Base-by-base conservation (phyloP, 2,113 vertebrate genomes). In the Ranitomeya variabilis region DNA sequence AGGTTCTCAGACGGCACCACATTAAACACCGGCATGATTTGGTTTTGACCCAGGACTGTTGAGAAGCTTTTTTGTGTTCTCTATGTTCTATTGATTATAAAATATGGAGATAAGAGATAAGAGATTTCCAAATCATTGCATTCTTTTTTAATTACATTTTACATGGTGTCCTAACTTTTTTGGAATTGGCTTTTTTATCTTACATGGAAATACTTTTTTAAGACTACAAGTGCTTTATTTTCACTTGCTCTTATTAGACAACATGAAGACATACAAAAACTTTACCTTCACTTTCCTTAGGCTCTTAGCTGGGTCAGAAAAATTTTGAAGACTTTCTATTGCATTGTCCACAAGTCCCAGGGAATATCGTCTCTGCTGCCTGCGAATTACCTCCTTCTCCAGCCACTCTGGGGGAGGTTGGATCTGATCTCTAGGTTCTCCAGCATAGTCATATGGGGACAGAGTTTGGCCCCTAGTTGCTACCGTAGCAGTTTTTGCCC, bases 241-340 rank as follows among this genome's bases (percentile, higher is more conserved):
- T 64, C 18, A 16, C 18, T 64, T 64, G 62, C 11, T 67, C 21
- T 67, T n/a, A 11, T 67, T 13, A n/a, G 19, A 6, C n/a, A 67
- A 67, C 9, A 23, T 23, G 64, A n/a, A 67, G 12, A 23, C 80
- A 81, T 71, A 14, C 80, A 81, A 57, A 1, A n/a, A 77, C 26
- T 26, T 16, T 91, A 95, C 94, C 94, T 96, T 92, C 76, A 91
- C 89, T 31, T 90, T 92, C 54, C 85, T 78, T 26, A 92, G 89
- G 26, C 51, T 92, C 31, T 19, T 66, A 18, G 31, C n/a, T 52
- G 91, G 89, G 67, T 91, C 89, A 0, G 16, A 7, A 0, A 10
- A 69, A 69, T 7, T 78, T 2, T 62, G 92, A 8, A 77, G 86
- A 0, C 12, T 91, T 13, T 86, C 85, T 52, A 83, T n/a, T 15